Evolutionary conservation across 2,888 invertebrate genomes (phyloP), one percentile per base, ranked within the genome.

Genomic region (Diadromus collaris): DNA sequence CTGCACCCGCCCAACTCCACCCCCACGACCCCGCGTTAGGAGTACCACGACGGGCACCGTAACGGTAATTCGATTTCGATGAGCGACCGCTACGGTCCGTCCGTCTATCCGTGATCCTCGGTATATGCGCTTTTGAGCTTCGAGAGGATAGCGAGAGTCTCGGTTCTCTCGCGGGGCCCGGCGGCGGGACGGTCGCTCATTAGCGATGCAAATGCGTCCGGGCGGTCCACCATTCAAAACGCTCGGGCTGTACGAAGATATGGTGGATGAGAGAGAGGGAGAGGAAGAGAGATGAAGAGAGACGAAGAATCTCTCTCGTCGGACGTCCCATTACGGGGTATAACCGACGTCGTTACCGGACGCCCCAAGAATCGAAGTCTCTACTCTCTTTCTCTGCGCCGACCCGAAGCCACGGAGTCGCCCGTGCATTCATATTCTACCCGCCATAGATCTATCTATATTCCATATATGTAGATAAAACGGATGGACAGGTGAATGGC

Each of bases 321-420:
- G 79, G 81, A 79, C 81, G 79, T 81, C 79, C 82, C 81, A 83
- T 83, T 83, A 83, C 83, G 63, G 74, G 76, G 80, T 79, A 80
- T 83, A 83, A 82, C 83, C 79, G 79, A 82, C 81, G 83, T 83
- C 82, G 82, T 82, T 83, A 83, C 82, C 82, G 79, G 79, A 83
- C 82, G 83, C 83, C 79, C 79, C 77, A 69, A 74, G 75, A 79
- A 79, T 24, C 24, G 21, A 24, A 51, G 51, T 51, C 51, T 79
- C 75, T 44, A 65, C 56, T 78, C 61, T 65, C 29, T 38, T 19
- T 21, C 46, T 58, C 58, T 44, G 21, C n/a, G 38, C 27, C 56
- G 27, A 29, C 56, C n/a, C 29, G 56, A 56, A 56, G 56, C 56
- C 56, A 9, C 46, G 46, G 19, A 19, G 46, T 2, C 2, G 2